Evolutionary conservation across 1,140 invertebrate species (phyloP), one percentile per base, ranked within the genome.

Genomic region (Solenopsis fugax): DNA sequence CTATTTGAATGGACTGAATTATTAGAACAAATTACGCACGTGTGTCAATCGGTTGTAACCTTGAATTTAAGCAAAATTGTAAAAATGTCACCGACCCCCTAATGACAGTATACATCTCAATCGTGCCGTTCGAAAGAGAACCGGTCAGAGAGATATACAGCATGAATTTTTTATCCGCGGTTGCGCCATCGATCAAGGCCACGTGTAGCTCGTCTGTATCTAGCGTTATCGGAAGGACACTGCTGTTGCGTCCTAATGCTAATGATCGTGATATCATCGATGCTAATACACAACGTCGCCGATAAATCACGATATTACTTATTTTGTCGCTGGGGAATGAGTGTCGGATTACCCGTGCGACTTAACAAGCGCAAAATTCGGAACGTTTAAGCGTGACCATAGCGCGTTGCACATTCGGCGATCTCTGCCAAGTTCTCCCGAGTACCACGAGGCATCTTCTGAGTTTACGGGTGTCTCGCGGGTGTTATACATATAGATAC

Each of bases 141-240:
- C 48, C 34, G 62, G 48, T 69, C 60, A 69, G 29, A 48, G 77
- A 81, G 56, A 45, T 18, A 50, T 10, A 37, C 21, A 13, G 34
- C 4, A 34, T 80, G 9, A 69, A 69, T 67, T 54, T 69, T 45
- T 81, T 13, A 54, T 21, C n/a, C 34, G n/a, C 16, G 34, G 0
- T 81, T 81, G 16, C 77, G 9, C 54, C 62, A 81, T 67, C 60
- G 29, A 67, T 5, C 62, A 18, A 41, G 29, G 48, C 12, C 24
- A 12, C 13, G 0, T 6, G n/a, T n/a, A n/a, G 62, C 16, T 7
- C 6, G 34, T 37, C 2, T 6, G 77, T 56, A 12, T 56, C 48
- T 48, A 37, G 52, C 4, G 13, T 10, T 41, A 24, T 77, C 21
- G 10, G 41, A 64, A 77, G 16, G 34, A 34, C 41, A 16, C 21